Evolutionary conservation across 2,797 vertebrate genomes (phyloP).

Genomic region (Antrozous pallidus): DNA sequence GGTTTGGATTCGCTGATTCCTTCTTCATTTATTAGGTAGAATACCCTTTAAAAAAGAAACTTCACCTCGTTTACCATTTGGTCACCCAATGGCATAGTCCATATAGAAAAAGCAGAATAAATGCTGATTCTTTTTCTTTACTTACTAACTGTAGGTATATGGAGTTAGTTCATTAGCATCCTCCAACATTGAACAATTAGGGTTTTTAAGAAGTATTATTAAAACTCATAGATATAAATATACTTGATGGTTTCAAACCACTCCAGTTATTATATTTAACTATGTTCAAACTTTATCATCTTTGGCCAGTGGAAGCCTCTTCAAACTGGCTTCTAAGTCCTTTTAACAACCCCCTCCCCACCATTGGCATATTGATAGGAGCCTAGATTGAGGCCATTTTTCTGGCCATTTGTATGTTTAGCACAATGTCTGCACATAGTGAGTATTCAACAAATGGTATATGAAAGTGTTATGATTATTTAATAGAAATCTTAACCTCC

Average conservation of each 20-base stretch:
- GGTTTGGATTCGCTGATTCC: background rate
- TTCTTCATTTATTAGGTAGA: background rate
- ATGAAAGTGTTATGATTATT: background rate
- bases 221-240: background rate
- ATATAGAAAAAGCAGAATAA: background rate
- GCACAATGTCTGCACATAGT: background rate
- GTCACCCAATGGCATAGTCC: background rate
- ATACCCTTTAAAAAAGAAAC: background rate
- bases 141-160: background rate
- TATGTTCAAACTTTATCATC: background rate
- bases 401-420: background rate
- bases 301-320: background rate
- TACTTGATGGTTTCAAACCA: background rate
- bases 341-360: accelerated
- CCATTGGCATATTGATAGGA: background rate
- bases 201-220: background rate
- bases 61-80: background rate
- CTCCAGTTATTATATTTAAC: background rate
- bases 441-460: background rate
- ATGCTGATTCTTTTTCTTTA: background rate
- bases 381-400: background rate
- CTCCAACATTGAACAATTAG: background rate
- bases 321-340: background rate
- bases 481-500: background rate
- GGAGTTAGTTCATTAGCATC: background rate